Conservation (phyloP, 37 sponge, comb jelly and placozoan species). For the Oscarella lobularis region DNA sequence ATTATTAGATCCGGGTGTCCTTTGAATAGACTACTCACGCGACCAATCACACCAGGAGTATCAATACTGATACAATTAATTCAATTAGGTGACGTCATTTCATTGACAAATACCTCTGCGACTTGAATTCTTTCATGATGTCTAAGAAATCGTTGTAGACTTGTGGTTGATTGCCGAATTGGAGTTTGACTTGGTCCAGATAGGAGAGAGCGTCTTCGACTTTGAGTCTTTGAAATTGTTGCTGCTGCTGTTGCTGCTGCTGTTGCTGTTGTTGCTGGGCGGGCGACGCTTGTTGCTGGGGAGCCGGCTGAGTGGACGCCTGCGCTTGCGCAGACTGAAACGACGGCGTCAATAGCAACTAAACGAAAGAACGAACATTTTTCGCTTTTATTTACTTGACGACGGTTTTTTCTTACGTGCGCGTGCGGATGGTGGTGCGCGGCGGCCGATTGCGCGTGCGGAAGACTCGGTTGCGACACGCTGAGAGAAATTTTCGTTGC, state of each 20-base stretch:
- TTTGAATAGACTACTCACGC: slow-evolving; percentile 88
- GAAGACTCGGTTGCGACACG: no score
- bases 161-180: slow-evolving; percentile 96
- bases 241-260: slow-evolving; percentile 4
- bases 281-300: neutral
- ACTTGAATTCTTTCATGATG: slow-evolving; percentile 99
- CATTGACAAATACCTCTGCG: slow-evolving; percentile 96
- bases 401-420: no score
- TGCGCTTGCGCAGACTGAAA: no score
- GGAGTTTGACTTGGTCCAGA: slow-evolving; percentile 89
- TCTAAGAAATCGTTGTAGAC: slow-evolving; percentile 97
- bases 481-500: no score
- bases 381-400: no score
- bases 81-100: no score
- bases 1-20: slow-evolving; percentile 94
- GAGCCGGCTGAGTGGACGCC: neutral
- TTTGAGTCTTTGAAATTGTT: slow-evolving; percentile 5
- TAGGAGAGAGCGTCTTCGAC: slow-evolving; percentile 95
- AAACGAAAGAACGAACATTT: no score
- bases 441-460: no score
- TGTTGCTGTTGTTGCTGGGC: neutral
- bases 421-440: no score
- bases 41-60: slow-evolving; percentile 90
- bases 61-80: no score
- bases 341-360: no score